These are phyloP conservation scores for Bursaphelenchus mucronatus DNA, from an alignment of 1,140 invertebrate species.

Conservation along the genomic window DNA sequence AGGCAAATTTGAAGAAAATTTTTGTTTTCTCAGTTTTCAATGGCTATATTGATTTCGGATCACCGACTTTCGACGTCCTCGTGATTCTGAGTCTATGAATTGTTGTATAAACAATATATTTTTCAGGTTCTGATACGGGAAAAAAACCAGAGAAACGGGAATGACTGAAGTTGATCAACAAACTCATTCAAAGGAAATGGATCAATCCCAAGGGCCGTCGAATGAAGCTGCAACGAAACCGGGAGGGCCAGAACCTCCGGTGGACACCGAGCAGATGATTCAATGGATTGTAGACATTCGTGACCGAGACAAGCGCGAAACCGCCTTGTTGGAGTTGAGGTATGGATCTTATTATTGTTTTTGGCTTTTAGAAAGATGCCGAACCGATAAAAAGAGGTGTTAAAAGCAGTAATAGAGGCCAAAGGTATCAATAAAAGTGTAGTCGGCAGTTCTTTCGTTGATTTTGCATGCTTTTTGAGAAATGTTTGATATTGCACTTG, in stretches of 20 bases:
- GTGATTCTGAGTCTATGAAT: too few relatives aligned
- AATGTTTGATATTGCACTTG: conserved; percentile 17
- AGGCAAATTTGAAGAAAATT: too few relatives aligned
- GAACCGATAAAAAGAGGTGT: background rate
- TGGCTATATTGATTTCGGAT: too few relatives aligned
- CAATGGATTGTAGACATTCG: conserved; percentile 90
- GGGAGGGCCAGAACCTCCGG: background rate
- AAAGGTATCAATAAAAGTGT: background rate
- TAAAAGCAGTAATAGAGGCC: background rate
- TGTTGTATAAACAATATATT: too few relatives aligned
- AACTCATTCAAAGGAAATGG: too few relatives aligned
- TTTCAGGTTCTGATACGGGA: too few relatives aligned
- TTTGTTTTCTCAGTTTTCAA: too few relatives aligned
- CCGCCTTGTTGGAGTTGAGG: conserved; percentile 86
- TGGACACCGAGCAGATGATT: conserved; percentile 17
- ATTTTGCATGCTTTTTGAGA: background rate
- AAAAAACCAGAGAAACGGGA: too few relatives aligned
- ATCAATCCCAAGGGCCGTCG: too few relatives aligned
- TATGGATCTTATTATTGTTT: conserved; percentile 52
- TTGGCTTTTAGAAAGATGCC: background rate
- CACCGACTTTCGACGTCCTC: too few relatives aligned
- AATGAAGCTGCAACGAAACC: too few relatives aligned
- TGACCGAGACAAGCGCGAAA: conserved; percentile 86
- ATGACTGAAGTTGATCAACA: too few relatives aligned
- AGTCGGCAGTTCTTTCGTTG: background rate